These are phyloP conservation scores for Pseudomyrmex gracilis DNA, from an alignment of 1,140 invertebrate genomes.

Conservation along the genomic window DNA sequence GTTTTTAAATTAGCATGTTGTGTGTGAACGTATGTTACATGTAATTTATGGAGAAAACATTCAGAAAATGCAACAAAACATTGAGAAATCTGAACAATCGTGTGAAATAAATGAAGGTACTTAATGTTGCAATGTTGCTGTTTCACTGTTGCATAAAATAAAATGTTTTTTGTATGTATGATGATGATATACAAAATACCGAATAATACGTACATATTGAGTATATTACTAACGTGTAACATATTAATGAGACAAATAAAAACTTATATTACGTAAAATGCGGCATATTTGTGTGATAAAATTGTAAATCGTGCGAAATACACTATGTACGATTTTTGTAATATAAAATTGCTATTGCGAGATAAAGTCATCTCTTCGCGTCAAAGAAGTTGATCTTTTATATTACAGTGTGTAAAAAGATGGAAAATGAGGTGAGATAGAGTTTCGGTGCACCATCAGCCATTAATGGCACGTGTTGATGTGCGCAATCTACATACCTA, in stretches of 20 bases:
- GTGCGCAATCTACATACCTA: slow-evolving; percentile 75
- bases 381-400: slow-evolving; percentile 16
- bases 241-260: background rate
- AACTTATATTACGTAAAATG: background rate
- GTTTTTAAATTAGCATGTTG: background rate
- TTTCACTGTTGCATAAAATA: background rate
- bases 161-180: background rate
- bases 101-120: background rate
- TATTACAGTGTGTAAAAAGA: slow-evolving; percentile 17
- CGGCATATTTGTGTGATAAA: background rate
- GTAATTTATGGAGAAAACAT: background rate
- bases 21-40: too few species aligned
- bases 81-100: background rate
- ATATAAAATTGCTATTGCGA: slow-evolving; percentile 20
- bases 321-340: background rate
- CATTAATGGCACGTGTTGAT: slow-evolving; percentile 76
- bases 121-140: background rate
- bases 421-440: slow-evolving; percentile 37
- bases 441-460: slow-evolving; percentile 63
- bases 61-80: too few species aligned
- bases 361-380: slow-evolving; percentile 21
- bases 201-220: background rate
- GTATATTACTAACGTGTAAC: background rate
- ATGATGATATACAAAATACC: too few species aligned
- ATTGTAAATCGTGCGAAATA: background rate